Evolutionary conservation across 2,888 invertebrate genomes (phyloP), one percentile per base, ranked within the genome.

Genomic region (Nomada lathburiana): DNA sequence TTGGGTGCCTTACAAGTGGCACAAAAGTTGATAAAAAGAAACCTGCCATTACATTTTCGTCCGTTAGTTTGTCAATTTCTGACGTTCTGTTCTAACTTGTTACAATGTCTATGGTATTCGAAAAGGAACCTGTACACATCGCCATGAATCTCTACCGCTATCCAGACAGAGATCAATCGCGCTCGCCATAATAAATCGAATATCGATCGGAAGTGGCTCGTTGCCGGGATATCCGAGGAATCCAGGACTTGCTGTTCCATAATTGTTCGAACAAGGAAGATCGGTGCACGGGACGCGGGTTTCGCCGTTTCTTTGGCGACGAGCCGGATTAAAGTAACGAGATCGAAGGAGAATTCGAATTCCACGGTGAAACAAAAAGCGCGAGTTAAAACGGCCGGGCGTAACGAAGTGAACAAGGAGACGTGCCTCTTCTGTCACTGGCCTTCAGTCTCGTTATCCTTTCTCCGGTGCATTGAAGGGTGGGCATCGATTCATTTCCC

Each of bases 251-350:
- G 67, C 52, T 82, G 75, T 79, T 77, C 81, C 76, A 83, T 87
- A 87, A 87, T 87, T 87, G 87, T 83, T 87, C 83, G 81, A 83
- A 74, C 76, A 84, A 84, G 59, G 80, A 83, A 81, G 81, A 76
- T 69, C 80, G 60, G 69, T 71, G 59, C 70, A 62, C 70, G 73
- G 67, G 60, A 80, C 75, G 76, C 71, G 63, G 63, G 73, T 82
- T 70, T 63, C 68, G 50, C 55, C 67, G 36, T 63, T 68, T 69
- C 68, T 57, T 65, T 73, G 57, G 36, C 50, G 29, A 44, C 80
- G 23, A n/a, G 60, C 55, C 53, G 78, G 77, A 76, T 80, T 78
- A 83, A 82, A 78, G 82, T 82, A 82, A 85, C 87, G 80, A 80
- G 78, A 78, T 65, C 76, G 74, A 55, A 67, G 53, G 55, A 55